Conservation (phyloP, 2,888 invertebrate species). For the Apamea epomidion region DNA sequence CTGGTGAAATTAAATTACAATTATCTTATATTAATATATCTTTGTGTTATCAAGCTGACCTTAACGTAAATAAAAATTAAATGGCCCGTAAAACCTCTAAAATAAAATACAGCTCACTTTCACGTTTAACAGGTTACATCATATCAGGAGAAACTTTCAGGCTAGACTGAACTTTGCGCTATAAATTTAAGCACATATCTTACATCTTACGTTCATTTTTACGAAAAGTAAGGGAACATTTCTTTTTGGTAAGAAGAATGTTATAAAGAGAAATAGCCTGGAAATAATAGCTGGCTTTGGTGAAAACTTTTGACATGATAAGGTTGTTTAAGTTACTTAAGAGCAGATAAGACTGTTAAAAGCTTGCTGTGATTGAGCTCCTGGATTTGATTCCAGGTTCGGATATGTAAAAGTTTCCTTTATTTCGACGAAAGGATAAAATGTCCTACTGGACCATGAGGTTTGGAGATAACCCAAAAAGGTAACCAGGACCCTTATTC, state of each 20-base stretch:
- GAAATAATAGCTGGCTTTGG: conserved; percentile 48
- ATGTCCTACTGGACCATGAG: not conserved
- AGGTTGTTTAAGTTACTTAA: conserved; percentile 31
- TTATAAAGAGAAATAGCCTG: conserved; percentile 45
- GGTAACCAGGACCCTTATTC: not conserved
- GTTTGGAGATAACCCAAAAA: not conserved
- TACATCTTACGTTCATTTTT: conserved; percentile 50
- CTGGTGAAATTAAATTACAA: conserved; percentile 43
- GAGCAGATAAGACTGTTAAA: conserved; percentile 30
- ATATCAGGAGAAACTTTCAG: conserved; percentile 56
- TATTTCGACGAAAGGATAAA: not conserved
- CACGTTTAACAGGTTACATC: conserved; percentile 52
- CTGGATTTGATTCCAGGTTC: not conserved
- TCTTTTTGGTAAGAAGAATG: conserved; percentile 36
- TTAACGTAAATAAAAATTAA: conserved; percentile 35
- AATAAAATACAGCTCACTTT: conserved; percentile 52
- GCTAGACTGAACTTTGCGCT: conserved; percentile 54
- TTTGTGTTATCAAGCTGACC: conserved; percentile 38
- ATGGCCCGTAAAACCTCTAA: conserved; percentile 43
- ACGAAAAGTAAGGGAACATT: conserved; percentile 39
- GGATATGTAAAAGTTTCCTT: not conserved
- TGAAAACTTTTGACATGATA: conserved; percentile 48
- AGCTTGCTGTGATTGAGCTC: conserved; percentile 20
- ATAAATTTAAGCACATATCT: conserved; percentile 59
- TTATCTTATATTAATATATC: conserved; percentile 19